phyloP scores from a whole-genome alignment of 2,797 vertebrate species.

The Sebastes itinus region DNA sequence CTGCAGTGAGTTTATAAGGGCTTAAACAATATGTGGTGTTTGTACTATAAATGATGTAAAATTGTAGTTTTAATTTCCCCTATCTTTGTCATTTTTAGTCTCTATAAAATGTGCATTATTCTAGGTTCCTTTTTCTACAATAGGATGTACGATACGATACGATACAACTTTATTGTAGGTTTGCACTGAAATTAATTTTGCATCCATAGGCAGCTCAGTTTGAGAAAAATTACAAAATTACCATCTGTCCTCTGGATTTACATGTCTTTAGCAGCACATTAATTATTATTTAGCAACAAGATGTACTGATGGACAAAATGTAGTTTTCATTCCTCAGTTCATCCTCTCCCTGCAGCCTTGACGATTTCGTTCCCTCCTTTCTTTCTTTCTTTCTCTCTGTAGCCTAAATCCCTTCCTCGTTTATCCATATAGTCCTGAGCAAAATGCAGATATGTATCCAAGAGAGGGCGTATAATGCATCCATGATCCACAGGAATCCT shows the following conservation, averaged over 20 bases:
- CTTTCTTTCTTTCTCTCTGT: background rate
- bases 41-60: background rate
- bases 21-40: rapidly evolving
- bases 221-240: no score
- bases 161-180: no score
- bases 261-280: no score
- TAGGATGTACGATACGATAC: no score
- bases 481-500: conserved; percentile 86
- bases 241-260: no score
- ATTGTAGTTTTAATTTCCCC: background rate
- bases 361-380: background rate
- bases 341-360: background rate
- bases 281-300: no score
- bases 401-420: conserved; percentile 33
- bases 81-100: background rate
- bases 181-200: no score
- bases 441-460: conserved; percentile 63
- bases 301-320: no score
- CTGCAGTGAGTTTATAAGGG: background rate
- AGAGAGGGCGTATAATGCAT: conserved; percentile 67
- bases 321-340: background rate
- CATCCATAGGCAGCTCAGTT: no score
- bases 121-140: no score
- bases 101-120: background rate
- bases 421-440: conserved; percentile 30